Percentiles rank a stretch among this genome's conserved stretches.
These are phyloP conservation scores for Acronicta leporina DNA, from an alignment of 2,888 invertebrate species.

Conservation along the genomic window DNA sequence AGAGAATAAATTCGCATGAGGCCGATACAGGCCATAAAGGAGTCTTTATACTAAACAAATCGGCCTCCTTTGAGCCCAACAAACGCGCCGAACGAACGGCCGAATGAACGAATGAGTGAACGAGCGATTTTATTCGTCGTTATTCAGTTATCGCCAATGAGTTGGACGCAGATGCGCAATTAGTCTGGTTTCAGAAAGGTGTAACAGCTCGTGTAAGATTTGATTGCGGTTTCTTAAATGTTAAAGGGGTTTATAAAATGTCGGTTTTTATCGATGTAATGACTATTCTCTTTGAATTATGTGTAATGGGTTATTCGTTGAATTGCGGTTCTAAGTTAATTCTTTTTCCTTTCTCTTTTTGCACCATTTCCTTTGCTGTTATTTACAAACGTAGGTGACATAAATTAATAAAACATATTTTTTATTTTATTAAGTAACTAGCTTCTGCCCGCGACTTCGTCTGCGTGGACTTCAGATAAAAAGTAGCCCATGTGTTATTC, in stretches of 20 bases:
- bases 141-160: constrained; percentile 71
- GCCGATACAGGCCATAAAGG: constrained; percentile 81
- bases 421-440: no score
- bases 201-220: constrained; percentile 24
- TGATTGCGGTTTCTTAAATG: constrained; percentile 23
- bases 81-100: constrained; percentile 77
- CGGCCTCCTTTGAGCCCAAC: constrained; percentile 84
- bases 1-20: constrained; percentile 82
- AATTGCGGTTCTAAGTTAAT: neutral
- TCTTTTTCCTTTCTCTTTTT: neutral
- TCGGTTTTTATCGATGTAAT: constrained; percentile 15
- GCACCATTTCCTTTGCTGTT: no score
- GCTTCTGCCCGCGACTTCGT: no score
- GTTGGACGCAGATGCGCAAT: constrained; percentile 62
- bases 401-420: no score
- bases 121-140: constrained; percentile 81
- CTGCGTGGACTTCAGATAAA: no score
- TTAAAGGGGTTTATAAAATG: constrained; percentile 13
- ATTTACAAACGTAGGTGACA: no score
- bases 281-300: constrained; percentile 23
- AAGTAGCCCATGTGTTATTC: no score
- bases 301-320: neutral
- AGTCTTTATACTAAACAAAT: constrained; percentile 88
- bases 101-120: constrained; percentile 71
- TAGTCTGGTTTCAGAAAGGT: constrained; percentile 48